Percentiles rank a stretch among this genome's conserved stretches.
phyloP scores from a whole-genome alignment of 2,113 vertebrate genomes.

The Periophthalmus modestus region DNA sequence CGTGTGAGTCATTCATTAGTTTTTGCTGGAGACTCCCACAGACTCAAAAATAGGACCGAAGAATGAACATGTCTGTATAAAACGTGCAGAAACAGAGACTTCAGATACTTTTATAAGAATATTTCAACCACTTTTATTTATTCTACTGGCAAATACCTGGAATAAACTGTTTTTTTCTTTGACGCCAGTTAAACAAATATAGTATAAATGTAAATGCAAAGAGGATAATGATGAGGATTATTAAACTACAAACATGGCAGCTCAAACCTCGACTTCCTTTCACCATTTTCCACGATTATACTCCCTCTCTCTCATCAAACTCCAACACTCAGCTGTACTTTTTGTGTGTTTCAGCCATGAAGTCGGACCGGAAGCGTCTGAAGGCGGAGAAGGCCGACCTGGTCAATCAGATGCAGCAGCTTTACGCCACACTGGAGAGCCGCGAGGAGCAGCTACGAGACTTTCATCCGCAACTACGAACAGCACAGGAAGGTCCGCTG shows the following conservation, averaged over 20 bases:
- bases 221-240: too few species aligned
- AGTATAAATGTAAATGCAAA: too few species aligned
- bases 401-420: constrained; percentile 98
- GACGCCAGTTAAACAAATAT: too few species aligned
- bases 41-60: not conserved
- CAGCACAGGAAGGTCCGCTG: constrained; percentile 91
- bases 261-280: too few species aligned
- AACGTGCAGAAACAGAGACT: too few species aligned
- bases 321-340: not conserved
- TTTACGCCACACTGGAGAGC: constrained; percentile 96
- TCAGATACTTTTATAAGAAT: too few species aligned
- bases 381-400: constrained; percentile 94
- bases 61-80: not conserved
- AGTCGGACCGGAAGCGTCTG: constrained; percentile 92
- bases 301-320: too few species aligned
- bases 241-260: too few species aligned
- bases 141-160: too few species aligned
- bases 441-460: constrained; percentile 96
- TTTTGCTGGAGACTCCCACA: not conserved
- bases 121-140: too few species aligned
- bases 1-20: not conserved
- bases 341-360: constrained; percentile 85
- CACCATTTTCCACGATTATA: too few species aligned
- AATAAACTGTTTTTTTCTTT: too few species aligned
- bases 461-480: constrained; percentile 98